Base-by-base conservation (phyloP, 2,888 invertebrate genomes). In the Antitype chi region DNA sequence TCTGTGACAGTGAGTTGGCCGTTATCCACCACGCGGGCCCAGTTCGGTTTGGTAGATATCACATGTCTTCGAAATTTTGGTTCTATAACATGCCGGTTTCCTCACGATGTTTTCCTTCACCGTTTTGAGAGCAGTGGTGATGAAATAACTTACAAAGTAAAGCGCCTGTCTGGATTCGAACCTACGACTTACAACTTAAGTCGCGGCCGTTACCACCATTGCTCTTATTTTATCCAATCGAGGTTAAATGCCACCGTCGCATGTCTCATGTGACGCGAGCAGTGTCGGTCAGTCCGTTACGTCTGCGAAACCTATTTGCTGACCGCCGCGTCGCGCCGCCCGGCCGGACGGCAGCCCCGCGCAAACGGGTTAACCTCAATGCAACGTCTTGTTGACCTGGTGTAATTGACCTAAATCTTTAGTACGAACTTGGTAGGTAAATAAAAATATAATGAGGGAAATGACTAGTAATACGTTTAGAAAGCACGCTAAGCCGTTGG, bases 281-380 rank as follows among this genome's bases (percentile, higher is more conserved):
- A 90, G 89, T 93, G 92, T 91, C 93, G 89, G 74, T 77, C 82
- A 88, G 88, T 90, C 93, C 92, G 94, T 93, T 94, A 94, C 90
- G 88, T 91, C 85, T 88, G 82, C 81, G 81, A 82, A 85, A 87
- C 87, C 89, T 89, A 89, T 89, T 89, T 88, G 81, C 83, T 69
- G 85, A 81, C 23, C 55, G 75, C 59, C 43, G 49, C 78, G 81
- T 55, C 55, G 59, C 8, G 9, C 9, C n/a, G 23, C 66, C 78
- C 80, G 70, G 78, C 78, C 80, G 67, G 70, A 52, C 67, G 60
- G 32, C 60, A 77, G 70, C 66, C 49, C 74, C 57, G 81, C 76
- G 73, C 85, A 79, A 85, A 82, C 82, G 81, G 87, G 86, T 87
- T 88, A 89, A 89, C 86, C 88, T 84, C 86, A 85, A 85, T 84